Evolutionary conservation across 2,888 invertebrate species (phyloP).

Genomic region (Pherbina coryleti): DNA sequence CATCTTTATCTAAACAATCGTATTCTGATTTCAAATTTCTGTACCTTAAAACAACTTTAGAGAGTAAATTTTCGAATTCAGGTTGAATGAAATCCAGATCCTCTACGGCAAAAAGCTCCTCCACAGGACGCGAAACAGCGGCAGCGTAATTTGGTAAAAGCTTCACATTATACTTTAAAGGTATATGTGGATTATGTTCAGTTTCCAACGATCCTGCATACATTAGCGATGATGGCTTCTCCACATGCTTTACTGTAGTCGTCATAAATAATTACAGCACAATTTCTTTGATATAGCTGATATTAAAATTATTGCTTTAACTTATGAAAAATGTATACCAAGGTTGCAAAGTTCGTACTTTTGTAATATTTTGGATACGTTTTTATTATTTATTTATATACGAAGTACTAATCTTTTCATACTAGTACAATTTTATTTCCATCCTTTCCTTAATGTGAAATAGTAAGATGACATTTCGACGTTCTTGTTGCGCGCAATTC

Average conservation of each 20-base stretch:
- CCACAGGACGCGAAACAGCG: conserved; percentile 77
- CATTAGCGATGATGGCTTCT: not conserved
- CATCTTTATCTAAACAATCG: conserved; percentile 76
- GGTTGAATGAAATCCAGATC: conserved; percentile 89
- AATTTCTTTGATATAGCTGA: too few relatives aligned
- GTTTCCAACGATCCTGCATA: not conserved
- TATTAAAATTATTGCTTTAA: too few relatives aligned
- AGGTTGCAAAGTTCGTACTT: too few relatives aligned
- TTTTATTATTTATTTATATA: too few relatives aligned
- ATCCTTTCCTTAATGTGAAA: too few relatives aligned
- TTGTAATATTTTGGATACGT: too few relatives aligned
- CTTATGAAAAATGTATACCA: too few relatives aligned
- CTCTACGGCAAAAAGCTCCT: conserved; percentile 87
- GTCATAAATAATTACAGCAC: too few relatives aligned
- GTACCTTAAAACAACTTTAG: conserved; percentile 84
- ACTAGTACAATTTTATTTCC: too few relatives aligned
- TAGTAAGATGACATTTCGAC: too few relatives aligned
- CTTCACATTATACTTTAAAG: conserved; percentile 77
- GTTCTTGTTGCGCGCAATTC: too few relatives aligned
- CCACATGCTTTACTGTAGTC: not conserved
- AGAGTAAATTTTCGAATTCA: conserved; percentile 88
- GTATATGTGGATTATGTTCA: conserved; percentile 75
- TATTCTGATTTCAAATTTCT: conserved; percentile 84
- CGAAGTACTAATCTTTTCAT: too few relatives aligned
- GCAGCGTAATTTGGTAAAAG: conserved; percentile 78